Conservation (phyloP, 2,888 invertebrate genomes). For the Lasioglossum leucozonium region DNA sequence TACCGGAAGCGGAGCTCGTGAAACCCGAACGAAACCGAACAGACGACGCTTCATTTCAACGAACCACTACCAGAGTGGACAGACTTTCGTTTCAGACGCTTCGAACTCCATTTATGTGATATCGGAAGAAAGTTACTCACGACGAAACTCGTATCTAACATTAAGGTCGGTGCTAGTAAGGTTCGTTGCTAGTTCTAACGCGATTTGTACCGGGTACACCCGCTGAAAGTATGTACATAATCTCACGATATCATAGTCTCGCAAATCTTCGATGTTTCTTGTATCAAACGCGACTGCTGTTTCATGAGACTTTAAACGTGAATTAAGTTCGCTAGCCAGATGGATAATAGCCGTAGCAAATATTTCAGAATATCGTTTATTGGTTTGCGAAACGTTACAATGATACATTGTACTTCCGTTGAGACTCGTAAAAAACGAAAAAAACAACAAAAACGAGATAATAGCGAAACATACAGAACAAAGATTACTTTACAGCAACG, state of each 20-base stretch:
- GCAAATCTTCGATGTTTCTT: conserved; percentile 47
- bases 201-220: conserved; percentile 49
- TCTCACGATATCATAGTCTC: conserved; percentile 30
- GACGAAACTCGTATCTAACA: conserved; percentile 43
- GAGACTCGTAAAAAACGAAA: background rate
- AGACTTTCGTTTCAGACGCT: conserved; percentile 39
- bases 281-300: conserved; percentile 31
- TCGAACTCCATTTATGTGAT: conserved; percentile 52
- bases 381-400: conserved; percentile 15
- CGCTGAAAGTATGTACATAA: conserved; percentile 39
- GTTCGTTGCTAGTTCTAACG: conserved; percentile 60
- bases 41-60: background rate
- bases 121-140: conserved; percentile 59
- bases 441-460: background rate
- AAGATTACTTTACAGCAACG: background rate
- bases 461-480: background rate
- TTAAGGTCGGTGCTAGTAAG: conserved; percentile 60
- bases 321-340: conserved; percentile 3
- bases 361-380: conserved; percentile 17
- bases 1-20: background rate
- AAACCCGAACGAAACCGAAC: background rate
- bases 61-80: background rate
- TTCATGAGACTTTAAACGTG: conserved; percentile 13
- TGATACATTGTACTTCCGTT: background rate
- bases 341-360: background rate